Conservation (phyloP, 2,797 vertebrate genomes). For the Dryobates pubescens region DNA sequence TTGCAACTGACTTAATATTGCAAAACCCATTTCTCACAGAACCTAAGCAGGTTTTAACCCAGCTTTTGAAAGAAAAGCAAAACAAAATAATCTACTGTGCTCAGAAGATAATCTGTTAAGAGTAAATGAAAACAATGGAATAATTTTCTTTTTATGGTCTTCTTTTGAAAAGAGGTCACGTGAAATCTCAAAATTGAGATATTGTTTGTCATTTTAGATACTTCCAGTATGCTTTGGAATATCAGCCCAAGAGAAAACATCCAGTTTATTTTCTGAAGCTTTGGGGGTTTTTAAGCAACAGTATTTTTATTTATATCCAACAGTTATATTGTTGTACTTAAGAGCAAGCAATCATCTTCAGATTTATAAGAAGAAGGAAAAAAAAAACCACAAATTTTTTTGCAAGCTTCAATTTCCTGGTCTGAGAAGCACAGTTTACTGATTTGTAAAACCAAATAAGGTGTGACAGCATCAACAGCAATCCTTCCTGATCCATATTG, state of each 20-base stretch:
- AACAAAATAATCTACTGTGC: constrained; percentile 46
- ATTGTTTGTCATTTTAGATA: constrained; percentile 17
- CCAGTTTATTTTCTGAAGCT: not conserved
- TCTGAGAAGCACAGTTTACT: not conserved
- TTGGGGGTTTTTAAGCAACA: not conserved
- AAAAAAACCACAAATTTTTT: not conserved
- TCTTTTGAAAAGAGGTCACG: constrained; percentile 38
- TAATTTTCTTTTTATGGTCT: constrained; percentile 5
- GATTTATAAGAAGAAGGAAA: not conserved
- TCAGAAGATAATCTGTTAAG: constrained; percentile 36
- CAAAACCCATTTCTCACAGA: constrained; percentile 64
- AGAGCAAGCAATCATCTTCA: not conserved
- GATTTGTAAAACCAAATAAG: not conserved
- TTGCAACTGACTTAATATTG: constrained; percentile 60
- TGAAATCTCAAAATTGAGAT: not conserved
- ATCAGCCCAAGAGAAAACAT: not conserved
- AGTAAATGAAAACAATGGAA: constrained; percentile 44
- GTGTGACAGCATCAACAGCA: not conserved
- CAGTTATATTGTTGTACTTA: not conserved
- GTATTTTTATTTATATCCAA: not conserved
- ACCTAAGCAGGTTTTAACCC: constrained; percentile 72
- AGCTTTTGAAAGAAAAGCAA: constrained; percentile 69
- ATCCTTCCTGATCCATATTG: not conserved
- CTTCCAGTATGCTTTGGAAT: not conserved
- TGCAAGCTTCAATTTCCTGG: not conserved